phyloP scores from a whole-genome alignment of 2,888 invertebrate genomes.

The Leptinotarsa peninsularis region DNA sequence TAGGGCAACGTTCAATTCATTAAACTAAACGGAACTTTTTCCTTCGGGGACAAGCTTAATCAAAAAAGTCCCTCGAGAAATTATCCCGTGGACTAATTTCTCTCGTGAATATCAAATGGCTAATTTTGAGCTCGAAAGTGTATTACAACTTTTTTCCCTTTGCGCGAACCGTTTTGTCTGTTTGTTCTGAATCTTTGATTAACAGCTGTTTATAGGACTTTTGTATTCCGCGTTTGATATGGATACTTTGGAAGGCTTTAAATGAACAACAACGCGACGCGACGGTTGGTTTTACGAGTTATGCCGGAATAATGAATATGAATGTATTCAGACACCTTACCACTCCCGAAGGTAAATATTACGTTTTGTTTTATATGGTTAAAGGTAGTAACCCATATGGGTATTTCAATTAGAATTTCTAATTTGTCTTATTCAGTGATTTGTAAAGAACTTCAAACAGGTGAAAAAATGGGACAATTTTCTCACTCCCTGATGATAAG shows the following conservation, averaged over 20 bases:
- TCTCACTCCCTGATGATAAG: too few species aligned
- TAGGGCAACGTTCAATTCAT: conserved; percentile 18
- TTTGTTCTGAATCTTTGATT: conserved; percentile 18
- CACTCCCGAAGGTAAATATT: neutral
- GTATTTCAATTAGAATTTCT: too few species aligned
- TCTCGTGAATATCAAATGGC: conserved; percentile 41
- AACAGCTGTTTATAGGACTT: neutral
- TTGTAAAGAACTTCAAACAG: too few species aligned
- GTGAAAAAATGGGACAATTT: too few species aligned
- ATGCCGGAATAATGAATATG: neutral
- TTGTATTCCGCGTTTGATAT: neutral
- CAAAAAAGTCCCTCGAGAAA: conserved; percentile 38
- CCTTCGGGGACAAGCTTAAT: conserved; percentile 23
- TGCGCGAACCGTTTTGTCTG: neutral
- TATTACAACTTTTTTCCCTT: conserved; percentile 12
- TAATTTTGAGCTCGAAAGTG: conserved; percentile 32
- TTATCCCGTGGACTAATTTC: conserved; percentile 31
- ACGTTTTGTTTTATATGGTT: neutral
- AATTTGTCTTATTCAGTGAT: too few species aligned
- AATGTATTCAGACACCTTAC: neutral
- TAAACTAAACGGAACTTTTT: conserved; percentile 21
- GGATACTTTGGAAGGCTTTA: neutral
- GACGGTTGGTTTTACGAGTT: neutral
- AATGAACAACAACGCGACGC: neutral
- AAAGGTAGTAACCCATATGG: too few species aligned